These are phyloP conservation scores for Andinoacara biseriatus DNA, from an alignment of 2,113 vertebrate genomes.

Conservation along the genomic window DNA sequence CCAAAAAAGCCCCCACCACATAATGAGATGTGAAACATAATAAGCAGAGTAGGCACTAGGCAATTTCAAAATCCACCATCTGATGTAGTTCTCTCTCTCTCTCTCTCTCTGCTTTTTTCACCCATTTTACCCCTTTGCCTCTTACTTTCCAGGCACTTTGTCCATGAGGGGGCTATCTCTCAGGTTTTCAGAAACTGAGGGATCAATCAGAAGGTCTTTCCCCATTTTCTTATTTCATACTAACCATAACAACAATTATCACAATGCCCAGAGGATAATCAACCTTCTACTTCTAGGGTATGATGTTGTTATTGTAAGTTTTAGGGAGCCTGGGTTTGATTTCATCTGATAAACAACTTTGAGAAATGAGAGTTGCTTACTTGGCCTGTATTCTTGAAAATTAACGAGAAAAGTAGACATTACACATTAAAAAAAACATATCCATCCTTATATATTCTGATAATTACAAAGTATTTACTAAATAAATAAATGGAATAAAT, in stretches of 20 bases:
- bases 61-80: slow-evolving; percentile 56
- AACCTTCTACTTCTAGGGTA: not conserved
- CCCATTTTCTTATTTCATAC: slow-evolving; percentile 50
- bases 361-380: not conserved
- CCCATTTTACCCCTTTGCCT: slow-evolving; percentile 6
- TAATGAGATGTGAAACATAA: slow-evolving; percentile 75
- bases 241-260: slow-evolving; percentile 23
- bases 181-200: slow-evolving; percentile 48
- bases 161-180: slow-evolving; percentile 48
- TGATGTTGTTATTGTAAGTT: slow-evolving; percentile 3
- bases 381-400: not conserved
- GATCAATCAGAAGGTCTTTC: slow-evolving; percentile 57
- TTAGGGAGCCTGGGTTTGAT: not conserved
- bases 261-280: slow-evolving; percentile 9
- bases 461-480: no score
- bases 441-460: no score
- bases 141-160: slow-evolving; percentile 22
- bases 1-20: slow-evolving; percentile 47
- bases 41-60: slow-evolving; percentile 64
- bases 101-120: slow-evolving; percentile 44
- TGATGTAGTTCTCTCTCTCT: slow-evolving; percentile 25
- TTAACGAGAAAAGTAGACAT: no score
- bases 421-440: no score
- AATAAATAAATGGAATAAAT: no score
- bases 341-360: not conserved